Evolutionary conservation across 2,888 invertebrate genomes (phyloP).

Genomic region (Drosophila paucipuncta): DNA sequence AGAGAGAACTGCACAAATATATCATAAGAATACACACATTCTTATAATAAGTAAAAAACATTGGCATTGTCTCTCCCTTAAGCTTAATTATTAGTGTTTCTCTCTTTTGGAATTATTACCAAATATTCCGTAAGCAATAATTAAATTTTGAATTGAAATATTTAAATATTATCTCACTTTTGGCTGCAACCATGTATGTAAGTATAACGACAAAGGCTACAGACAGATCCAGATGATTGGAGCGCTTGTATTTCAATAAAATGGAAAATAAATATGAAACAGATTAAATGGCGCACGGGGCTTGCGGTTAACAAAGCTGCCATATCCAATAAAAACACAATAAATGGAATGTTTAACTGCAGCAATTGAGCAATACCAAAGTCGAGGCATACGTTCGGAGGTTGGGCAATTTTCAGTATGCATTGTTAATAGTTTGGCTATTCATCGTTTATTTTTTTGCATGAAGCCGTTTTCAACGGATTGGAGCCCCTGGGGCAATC

Average conservation of each 20-base stretch:
- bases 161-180: neutral
- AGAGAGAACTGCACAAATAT: neutral
- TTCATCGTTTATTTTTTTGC: constrained; percentile 23
- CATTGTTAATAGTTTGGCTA: constrained; percentile 52
- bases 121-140: neutral
- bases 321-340: constrained; percentile 11
- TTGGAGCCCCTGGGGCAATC: constrained; percentile 5
- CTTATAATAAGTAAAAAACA: neutral
- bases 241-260: neutral
- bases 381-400: constrained; percentile 19
- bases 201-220: neutral
- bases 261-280: constrained; percentile 2
- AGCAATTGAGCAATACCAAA: constrained; percentile 26
- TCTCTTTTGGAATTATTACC: neutral
- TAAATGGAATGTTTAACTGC: constrained; percentile 6
- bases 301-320: constrained; percentile 15
- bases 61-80: neutral
- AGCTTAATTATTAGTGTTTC: neutral
- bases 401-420: constrained; percentile 38
- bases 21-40: neutral
- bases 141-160: neutral
- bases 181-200: neutral
- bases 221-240: neutral
- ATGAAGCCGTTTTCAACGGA: constrained; percentile 10
- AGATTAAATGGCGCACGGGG: constrained; percentile 10